Conservation (phyloP, 2,113 vertebrate genomes). For the Podiceps cristatus region DNA sequence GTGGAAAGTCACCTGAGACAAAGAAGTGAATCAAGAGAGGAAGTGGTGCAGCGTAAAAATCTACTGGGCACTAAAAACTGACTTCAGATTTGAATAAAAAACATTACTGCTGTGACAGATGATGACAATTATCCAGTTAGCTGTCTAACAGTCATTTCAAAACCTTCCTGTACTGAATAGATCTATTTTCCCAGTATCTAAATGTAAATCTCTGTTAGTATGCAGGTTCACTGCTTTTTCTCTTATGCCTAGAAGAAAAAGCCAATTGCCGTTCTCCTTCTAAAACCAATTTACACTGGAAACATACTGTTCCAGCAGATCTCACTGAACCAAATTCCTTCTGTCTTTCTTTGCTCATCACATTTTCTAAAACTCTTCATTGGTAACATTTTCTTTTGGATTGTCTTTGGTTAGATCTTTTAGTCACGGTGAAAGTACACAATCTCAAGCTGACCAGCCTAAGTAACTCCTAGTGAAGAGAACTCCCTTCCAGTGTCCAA, state of each 20-base stretch:
- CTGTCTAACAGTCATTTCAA: background rate
- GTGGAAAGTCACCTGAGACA: background rate
- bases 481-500: background rate
- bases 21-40: background rate
- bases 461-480: background rate
- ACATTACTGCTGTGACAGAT: background rate
- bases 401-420: background rate
- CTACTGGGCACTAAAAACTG: background rate
- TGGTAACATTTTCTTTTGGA: background rate
- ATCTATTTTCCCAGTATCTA: background rate
- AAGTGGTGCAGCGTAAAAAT: background rate
- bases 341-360: background rate
- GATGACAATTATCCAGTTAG: fast-evolving
- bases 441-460: background rate
- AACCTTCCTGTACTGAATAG: background rate
- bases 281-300: background rate
- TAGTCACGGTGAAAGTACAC: background rate
- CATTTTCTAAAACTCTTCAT: background rate
- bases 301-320: background rate
- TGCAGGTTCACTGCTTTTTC: background rate
- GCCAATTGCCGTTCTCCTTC: background rate
- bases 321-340: background rate
- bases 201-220: background rate
- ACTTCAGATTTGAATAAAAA: background rate
- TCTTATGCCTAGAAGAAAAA: background rate